phyloP scores from a whole-genome alignment of 2,888 invertebrate genomes.

The Craniophora ligustri region DNA sequence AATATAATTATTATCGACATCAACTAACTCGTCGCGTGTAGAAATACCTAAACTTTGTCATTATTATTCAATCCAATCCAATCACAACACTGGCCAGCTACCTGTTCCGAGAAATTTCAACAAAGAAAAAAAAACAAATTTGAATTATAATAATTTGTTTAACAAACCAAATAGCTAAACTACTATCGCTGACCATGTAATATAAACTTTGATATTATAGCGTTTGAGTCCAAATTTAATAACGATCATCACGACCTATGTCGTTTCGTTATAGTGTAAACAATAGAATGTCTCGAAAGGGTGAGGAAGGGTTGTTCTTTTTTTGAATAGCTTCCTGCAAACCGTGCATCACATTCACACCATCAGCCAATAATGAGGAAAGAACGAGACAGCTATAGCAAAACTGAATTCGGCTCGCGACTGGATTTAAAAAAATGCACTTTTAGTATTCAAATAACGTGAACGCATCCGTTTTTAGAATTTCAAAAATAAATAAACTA shows the following conservation, averaged over 20 bases:
- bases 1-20: slow-evolving; percentile 64
- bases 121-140: slow-evolving; percentile 69
- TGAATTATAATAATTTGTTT: slow-evolving; percentile 74
- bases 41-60: slow-evolving; percentile 56
- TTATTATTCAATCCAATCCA: slow-evolving; percentile 50
- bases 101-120: slow-evolving; percentile 77
- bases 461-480: slow-evolving; percentile 86
- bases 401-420: slow-evolving; percentile 59
- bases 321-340: slow-evolving; percentile 86
- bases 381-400: slow-evolving; percentile 65
- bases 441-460: slow-evolving; percentile 86
- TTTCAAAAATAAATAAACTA: slow-evolving; percentile 80
- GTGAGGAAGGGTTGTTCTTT: slow-evolving; percentile 87
- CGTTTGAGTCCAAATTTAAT: slow-evolving; percentile 62
- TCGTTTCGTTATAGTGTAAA: slow-evolving; percentile 72
- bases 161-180: slow-evolving; percentile 49
- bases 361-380: slow-evolving; percentile 29
- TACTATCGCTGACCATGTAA: slow-evolving; percentile 41
- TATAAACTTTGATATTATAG: slow-evolving; percentile 58
- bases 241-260: slow-evolving; percentile 56
- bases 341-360: slow-evolving; percentile 70
- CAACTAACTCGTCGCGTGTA: slow-evolving; percentile 51
- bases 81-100: slow-evolving; percentile 74
- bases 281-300: slow-evolving; percentile 83
- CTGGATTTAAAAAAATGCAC: slow-evolving; percentile 72